Evolutionary conservation across 2,797 vertebrate species (phyloP), one percentile per base, ranked within the genome.

Genomic region (Cheirogaleus major): DNA sequence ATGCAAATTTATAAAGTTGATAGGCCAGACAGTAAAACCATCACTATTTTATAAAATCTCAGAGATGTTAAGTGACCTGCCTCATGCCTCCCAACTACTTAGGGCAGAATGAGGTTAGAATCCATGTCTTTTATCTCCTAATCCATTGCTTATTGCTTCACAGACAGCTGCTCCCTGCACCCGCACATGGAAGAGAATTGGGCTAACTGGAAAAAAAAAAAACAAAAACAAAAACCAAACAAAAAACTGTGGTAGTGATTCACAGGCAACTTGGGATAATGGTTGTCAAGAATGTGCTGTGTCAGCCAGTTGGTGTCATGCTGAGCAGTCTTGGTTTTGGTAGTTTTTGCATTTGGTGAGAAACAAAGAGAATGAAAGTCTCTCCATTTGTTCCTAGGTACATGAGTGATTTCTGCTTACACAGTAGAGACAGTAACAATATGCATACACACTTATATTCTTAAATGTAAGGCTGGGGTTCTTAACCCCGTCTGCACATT

Each of bases 281-380:
- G 69, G 63, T 57, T 70, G 48, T 94, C 38, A 82, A 90, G 92
- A 95, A 97, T 72, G 91, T 88, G 93, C 91, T 89, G 25, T 30
- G 67, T 95, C 93, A 96, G 95, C n/a, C 52, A 57, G 70, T 11
- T 50, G 80, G 82, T 75, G 57, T 55, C 79, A 17, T 38, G 73
- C 67, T 76, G 63, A 97, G 75, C 91, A 65, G 65, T 5, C 79
- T 65, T 73, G 45, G 61, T 80, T 76, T 94, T 43, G 27, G 27
- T 38, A 32, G 23, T 48, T 76, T 73, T 84, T 86, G 35, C 7
- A 38, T 20, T 69, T 43, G 67, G 17, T 91, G 80, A 86, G 93
- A 95, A 87, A 78, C 93, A 90, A 83, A 95, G 94, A 92, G 69
- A 88, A 75, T 35, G 45, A 87, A 91, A 85, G n/a, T 73, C 61